phyloP scores from a whole-genome alignment of 2,888 invertebrate species.

The Xanthorhoe spadicearia region DNA sequence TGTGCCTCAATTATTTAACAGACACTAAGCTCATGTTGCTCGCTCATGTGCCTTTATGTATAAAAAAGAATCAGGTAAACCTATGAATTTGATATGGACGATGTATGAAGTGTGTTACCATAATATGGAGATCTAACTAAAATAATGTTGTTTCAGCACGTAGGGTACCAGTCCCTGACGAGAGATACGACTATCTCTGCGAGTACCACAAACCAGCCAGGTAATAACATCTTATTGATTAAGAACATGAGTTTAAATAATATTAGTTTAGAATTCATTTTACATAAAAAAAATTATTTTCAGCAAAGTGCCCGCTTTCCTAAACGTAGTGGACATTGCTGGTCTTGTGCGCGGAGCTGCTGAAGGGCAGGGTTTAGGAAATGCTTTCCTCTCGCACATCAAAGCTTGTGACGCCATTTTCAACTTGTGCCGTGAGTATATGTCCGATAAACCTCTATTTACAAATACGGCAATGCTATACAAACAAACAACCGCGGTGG shows the following conservation, averaged over 20 bases:
- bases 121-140: constrained; percentile 46
- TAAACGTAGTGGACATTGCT: constrained; percentile 99
- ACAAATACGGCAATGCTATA: too few species aligned
- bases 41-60: too few species aligned
- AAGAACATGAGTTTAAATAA: too few species aligned
- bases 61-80: constrained; percentile 19
- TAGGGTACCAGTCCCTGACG: constrained; percentile 99
- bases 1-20: not conserved
- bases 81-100: not conserved
- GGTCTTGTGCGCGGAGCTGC: constrained; percentile 99
- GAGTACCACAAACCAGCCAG: constrained; percentile 97
- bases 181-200: constrained; percentile 95
- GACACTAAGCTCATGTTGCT: not conserved
- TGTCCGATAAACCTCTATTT: too few species aligned
- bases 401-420: constrained; percentile 99
- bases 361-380: constrained; percentile 99
- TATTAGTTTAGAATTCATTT: not conserved
- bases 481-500: too few species aligned
- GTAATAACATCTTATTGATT: too few species aligned
- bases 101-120: not conserved
- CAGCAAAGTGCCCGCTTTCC: constrained; percentile 98
- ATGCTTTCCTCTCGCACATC: constrained; percentile 99
- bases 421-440: constrained; percentile 95
- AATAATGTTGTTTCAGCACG: constrained; percentile 85
- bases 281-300: constrained; percentile 46